Evolutionary conservation across 2,113 vertebrate genomes (phyloP), one percentile per base, ranked within the genome.

Genomic region (Dascyllus trimaculatus): DNA sequence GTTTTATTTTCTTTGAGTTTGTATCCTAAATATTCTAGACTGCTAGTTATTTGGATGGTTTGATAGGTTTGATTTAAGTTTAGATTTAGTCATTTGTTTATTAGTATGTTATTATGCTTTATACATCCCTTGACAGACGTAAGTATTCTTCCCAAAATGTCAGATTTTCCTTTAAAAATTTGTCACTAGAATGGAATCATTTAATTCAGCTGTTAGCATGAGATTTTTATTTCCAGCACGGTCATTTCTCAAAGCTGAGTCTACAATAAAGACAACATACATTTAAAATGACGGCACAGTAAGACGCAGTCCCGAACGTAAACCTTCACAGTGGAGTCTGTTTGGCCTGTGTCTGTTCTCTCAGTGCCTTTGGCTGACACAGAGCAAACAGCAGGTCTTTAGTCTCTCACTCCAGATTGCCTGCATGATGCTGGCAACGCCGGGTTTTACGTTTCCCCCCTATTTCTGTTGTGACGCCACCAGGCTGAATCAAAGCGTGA

Each of bases 341-440:
- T 66, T 82, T 80, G 78, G 61, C 82, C 84, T 68, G 1, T 67
- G 76, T 60, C 72, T 71, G 49, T 58, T 65, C 25, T 45, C 71
- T 79, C 60, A 4, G 29, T 60, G 64, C 68, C 81, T 84, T 78
- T 85, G 84, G 80, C 87, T 87, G 81, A 87, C 86, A 87, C 82
- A 62, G 75, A 85, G 84, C 85, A 86, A 82, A 80, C 90, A 86
- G 86, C 89, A 78, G 71, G 86, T 65, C 83, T 58, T 62, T 61
- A 68, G 86, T 87, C 92, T 92, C 84, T 88, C 90, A 75, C 83
- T 82, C 77, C 90, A 92, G 89, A 91, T 82, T 93, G 90, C 52
- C 67, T 38, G 71, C 85, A 84, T 49, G 66, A 81, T 82, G 83
- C 15, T 48, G 67, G 60, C 77, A 48, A 51, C 35, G 54, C 73